phyloP scores from a whole-genome alignment of 2,797 vertebrate genomes.

The Centropyge bicolor region DNA sequence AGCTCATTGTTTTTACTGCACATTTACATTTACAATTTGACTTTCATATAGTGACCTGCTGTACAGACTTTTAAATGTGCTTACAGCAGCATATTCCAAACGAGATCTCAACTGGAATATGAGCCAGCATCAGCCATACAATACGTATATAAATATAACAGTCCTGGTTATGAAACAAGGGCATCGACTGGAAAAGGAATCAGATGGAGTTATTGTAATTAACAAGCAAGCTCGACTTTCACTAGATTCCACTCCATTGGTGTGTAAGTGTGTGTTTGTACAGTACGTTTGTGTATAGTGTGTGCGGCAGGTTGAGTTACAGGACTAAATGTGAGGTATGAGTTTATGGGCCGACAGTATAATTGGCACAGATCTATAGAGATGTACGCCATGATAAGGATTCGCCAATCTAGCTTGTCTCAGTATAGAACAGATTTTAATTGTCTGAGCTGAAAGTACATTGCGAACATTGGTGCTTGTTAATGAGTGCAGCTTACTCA shows the following conservation, averaged over 20 bases:
- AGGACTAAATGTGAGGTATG: constrained; percentile 21
- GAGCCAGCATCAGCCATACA: constrained; percentile 21
- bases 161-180: constrained; percentile 43
- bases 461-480: neutral
- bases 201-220: constrained; percentile 40
- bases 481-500: neutral
- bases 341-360: neutral
- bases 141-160: constrained; percentile 38
- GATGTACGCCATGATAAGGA: constrained; percentile 6
- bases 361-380: neutral
- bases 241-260: constrained; percentile 20
- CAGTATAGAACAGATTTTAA: constrained; percentile 13
- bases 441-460: neutral
- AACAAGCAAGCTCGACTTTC: constrained; percentile 41
- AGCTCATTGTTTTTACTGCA: neutral
- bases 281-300: neutral
- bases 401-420: constrained; percentile 3
- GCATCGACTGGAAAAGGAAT: constrained; percentile 33
- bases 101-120: neutral
- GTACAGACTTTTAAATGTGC: neutral
- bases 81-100: constrained; percentile 4
- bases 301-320: constrained; percentile 44
- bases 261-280: constrained; percentile 19
- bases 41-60: neutral
- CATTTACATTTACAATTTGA: neutral